Evolutionary conservation across 1,140 invertebrate species (phyloP).

Genomic region (Drosophila lowei): DNA sequence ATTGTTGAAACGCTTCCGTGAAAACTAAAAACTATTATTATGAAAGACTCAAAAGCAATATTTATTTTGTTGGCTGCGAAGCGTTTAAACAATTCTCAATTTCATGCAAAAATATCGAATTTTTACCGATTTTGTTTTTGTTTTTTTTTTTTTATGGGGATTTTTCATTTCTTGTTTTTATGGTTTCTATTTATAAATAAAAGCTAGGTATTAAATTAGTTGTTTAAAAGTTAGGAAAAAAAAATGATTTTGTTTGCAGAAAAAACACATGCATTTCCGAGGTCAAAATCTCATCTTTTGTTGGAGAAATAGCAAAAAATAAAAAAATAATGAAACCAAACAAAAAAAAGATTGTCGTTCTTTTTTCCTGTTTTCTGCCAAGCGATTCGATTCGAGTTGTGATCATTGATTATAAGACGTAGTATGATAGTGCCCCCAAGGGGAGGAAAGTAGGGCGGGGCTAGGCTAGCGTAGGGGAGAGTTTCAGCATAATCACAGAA

Average conservation of each 20-base stretch:
- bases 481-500: slow-evolving; percentile 52
- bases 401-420: slow-evolving; percentile 72
- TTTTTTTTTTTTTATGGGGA: slow-evolving; percentile 14
- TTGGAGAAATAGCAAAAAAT: slow-evolving; percentile 22
- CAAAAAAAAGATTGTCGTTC: slow-evolving; percentile 15
- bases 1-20: slow-evolving; percentile 22
- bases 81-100: slow-evolving; percentile 37
- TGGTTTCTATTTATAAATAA: slow-evolving; percentile 54
- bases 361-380: slow-evolving; percentile 30
- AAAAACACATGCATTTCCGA: slow-evolving; percentile 40
- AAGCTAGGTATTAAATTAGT: slow-evolving; percentile 67
- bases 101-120: slow-evolving; percentile 46
- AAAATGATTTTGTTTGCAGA: slow-evolving; percentile 42
- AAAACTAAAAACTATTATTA: slow-evolving; percentile 42
- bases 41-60: slow-evolving; percentile 80
- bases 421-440: slow-evolving; percentile 12
- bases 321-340: slow-evolving; percentile 16
- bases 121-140: slow-evolving; percentile 4
- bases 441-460: neutral
- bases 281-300: slow-evolving; percentile 30
- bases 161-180: slow-evolving; percentile 11
- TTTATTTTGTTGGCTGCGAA: slow-evolving; percentile 45
- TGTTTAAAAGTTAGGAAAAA: slow-evolving; percentile 60
- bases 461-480: neutral
- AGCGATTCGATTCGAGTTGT: slow-evolving; percentile 72